Conservation (phyloP, 1,140 invertebrate genomes). For the Drosophila sp. region DNA sequence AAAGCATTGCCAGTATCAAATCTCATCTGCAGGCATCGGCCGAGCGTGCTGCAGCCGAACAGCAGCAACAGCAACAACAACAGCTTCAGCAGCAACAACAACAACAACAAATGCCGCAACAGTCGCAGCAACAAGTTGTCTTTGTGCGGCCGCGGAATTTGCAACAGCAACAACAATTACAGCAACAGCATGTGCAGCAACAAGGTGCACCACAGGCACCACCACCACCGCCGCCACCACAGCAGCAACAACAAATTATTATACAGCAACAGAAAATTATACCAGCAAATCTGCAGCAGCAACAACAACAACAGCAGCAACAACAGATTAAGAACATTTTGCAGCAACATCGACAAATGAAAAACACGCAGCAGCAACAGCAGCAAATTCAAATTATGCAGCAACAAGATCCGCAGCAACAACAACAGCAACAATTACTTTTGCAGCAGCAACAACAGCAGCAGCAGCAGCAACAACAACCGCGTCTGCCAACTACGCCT, state of each 20-base stretch:
- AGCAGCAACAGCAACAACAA: constrained; percentile 31
- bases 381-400: constrained; percentile 43
- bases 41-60: constrained; percentile 46
- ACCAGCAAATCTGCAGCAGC: constrained; percentile 63
- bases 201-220: constrained; percentile 44
- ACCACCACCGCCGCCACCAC: constrained; percentile 42
- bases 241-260: constrained; percentile 61
- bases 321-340: constrained; percentile 73
- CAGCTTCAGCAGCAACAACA: constrained; percentile 56
- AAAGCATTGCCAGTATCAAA: constrained; percentile 77
- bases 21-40: constrained; percentile 76
- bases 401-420: constrained; percentile 45
- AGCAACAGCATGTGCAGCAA: constrained; percentile 52
- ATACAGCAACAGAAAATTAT: constrained; percentile 75
- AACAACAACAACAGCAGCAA: constrained; percentile 57
- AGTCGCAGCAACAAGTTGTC: constrained; percentile 72
- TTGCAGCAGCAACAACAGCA: constrained; percentile 42
- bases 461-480: constrained; percentile 54
- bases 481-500: constrained; percentile 61
- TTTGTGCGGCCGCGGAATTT: constrained; percentile 66
- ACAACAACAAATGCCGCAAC: constrained; percentile 72
- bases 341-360: constrained; percentile 69
- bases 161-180: constrained; percentile 54
- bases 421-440: constrained; percentile 29
- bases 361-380: constrained; percentile 75